Base-by-base conservation (phyloP, 2,113 vertebrate genomes). In the Campylorhamphus procurvoides region DNA sequence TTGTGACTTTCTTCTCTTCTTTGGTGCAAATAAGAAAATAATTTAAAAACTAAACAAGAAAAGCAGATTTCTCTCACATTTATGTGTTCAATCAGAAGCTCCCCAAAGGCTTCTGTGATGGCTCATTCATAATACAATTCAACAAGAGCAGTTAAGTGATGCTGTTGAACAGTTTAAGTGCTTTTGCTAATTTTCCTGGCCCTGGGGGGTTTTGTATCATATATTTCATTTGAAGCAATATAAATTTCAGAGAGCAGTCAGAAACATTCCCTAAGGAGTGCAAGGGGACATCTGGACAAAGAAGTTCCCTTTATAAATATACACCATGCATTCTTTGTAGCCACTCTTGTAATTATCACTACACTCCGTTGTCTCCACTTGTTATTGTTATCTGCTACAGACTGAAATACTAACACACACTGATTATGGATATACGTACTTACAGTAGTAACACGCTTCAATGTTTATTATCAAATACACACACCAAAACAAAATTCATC, bases 81-180 rank as follows among this genome's bases (percentile, higher is more conserved):
- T 44, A 92, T 87, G 20, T 67, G 27, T 95, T 96, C 87, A 94
- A 77, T 84, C 71, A 96, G 87, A 96, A 96, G 72, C 44, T 97
- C 91, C 91, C 89, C 52, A 71, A 79, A 96, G 96, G 86, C 55
- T 92, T 79, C 74, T 89, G 77, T 87, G 81, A 91, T 95, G 89
- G 91, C 64, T 97, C 84, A 91, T 96, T 97, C 91, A 93, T 91
- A 97, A 96, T 40, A 96, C 44, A 93, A 96, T 93, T 80, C 94
- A 94, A 90, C 74, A 90, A 94, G 77, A 95, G 93, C 76, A 87
- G 74, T 76, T 96, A 96, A 97, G 91, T 94, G 91, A 94, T 74
- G 73, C 66, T 94, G 83, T 92, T 94, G 84, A 64, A 35, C 92
- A 96, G 93, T 96, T 97, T 80, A 96, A 94, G 82, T 88, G 67